These are phyloP conservation scores for Heliornis fulica DNA, from an alignment of 2,113 vertebrate genomes.

Conservation along the genomic window DNA sequence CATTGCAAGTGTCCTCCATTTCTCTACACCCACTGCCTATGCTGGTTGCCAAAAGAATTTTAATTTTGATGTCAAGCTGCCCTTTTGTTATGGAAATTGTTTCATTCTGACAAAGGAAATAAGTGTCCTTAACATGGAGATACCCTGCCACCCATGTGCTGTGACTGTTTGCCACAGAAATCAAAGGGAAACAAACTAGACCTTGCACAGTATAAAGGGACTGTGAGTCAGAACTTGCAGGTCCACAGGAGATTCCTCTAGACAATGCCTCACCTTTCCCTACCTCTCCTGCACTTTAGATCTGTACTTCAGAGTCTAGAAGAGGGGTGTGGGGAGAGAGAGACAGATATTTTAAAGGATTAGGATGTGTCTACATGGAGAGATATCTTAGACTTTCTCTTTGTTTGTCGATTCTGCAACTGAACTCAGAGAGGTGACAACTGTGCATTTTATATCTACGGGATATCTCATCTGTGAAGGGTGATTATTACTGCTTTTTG, in stretches of 20 bases:
- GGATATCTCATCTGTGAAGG: neutral
- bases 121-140: neutral
- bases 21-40: neutral
- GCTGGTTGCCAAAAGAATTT: neutral
- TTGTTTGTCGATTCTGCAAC: neutral
- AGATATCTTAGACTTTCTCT: neutral
- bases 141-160: neutral
- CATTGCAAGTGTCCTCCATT: neutral
- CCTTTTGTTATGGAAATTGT: neutral
- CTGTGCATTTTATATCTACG: neutral
- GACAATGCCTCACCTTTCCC: neutral
- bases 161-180: neutral
- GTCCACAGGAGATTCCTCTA: neutral
- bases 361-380: too few species aligned
- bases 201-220: neutral
- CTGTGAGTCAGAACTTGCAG: neutral
- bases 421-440: neutral
- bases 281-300: neutral
- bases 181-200: neutral
- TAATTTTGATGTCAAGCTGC: neutral
- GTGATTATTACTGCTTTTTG: neutral
- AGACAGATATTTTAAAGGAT: too few species aligned
- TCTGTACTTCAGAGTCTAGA: neutral
- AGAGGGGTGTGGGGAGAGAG: too few species aligned
- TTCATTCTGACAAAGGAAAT: neutral